Percentiles rank a stretch among this genome's conserved stretches.
These are phyloP conservation scores for Sylvilagus floridanus DNA, from an alignment of 2,797 vertebrate genomes.

Conservation along the genomic window DNA sequence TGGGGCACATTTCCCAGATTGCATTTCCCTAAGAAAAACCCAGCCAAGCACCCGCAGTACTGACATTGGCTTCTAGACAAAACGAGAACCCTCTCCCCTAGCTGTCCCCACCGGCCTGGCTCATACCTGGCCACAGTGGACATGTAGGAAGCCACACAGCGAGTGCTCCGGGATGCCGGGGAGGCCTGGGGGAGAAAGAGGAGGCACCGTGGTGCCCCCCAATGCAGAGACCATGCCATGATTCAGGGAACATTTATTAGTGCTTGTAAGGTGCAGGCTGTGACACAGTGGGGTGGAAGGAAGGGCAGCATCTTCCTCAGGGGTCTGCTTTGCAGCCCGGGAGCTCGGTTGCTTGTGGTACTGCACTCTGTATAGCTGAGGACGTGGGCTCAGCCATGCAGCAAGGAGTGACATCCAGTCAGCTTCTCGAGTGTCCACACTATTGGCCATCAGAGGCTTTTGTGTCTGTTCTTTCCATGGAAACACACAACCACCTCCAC, in stretches of 20 bases:
- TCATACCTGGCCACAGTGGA: not conserved
- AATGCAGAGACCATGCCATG: not conserved
- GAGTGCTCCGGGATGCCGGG: not conserved
- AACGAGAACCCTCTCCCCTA: not conserved
- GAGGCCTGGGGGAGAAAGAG: not conserved
- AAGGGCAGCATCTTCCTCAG: slow-evolving; percentile 13
- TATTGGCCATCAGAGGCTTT: not conserved
- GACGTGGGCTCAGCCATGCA: not conserved
- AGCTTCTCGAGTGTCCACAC: not conserved
- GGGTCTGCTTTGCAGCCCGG: not conserved
- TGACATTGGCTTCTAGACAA: slow-evolving; percentile 47
- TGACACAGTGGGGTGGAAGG: not conserved
- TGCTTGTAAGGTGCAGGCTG: slow-evolving; percentile 30
- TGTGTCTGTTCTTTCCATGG: not conserved
- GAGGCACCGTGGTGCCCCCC: not conserved
- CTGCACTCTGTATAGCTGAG: not conserved
- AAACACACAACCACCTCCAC: not conserved
- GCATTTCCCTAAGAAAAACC: not conserved
- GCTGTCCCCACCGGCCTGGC: not conserved
- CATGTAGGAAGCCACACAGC: not conserved
- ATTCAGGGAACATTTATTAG: slow-evolving; percentile 73
- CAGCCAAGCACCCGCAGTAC: not conserved
- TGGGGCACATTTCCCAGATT: not conserved
- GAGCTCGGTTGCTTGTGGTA: not conserved
- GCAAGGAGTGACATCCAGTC: not conserved